Evolutionary conservation across 2,888 invertebrate genomes (phyloP).

Genomic region (Cephus pygmeus): DNA sequence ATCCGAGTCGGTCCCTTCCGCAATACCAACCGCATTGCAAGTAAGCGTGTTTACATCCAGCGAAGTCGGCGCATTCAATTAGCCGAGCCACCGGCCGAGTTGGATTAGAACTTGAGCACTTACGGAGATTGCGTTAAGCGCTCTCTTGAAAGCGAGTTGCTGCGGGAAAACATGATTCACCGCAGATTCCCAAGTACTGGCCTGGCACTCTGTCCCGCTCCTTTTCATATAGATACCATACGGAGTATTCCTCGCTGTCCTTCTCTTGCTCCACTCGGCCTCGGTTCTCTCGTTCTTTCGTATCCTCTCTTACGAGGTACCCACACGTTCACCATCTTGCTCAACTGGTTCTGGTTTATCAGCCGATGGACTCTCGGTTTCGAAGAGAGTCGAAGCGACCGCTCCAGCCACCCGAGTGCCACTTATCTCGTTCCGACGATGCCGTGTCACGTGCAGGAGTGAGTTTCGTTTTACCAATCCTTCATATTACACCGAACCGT

Average conservation of each 20-base stretch:
- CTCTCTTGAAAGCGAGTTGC: conserved; percentile 37
- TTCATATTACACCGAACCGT: background rate
- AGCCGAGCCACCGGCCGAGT: conserved; percentile 36
- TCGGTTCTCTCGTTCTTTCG: background rate
- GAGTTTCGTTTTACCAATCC: background rate
- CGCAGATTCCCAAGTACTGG: conserved; percentile 22
- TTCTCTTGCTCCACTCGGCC: background rate
- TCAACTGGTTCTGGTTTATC: conserved; percentile 40
- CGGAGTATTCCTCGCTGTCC: background rate
- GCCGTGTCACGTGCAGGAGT: conserved; percentile 34
- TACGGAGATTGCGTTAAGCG: conserved; percentile 29
- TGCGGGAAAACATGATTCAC: conserved; percentile 37
- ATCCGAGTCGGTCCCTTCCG: background rate
- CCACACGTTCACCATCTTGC: conserved; percentile 16
- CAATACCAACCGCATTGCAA: background rate
- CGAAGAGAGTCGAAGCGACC: conserved; percentile 27
- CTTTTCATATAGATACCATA: background rate
- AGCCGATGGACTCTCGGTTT: conserved; percentile 45
- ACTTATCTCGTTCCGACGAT: conserved; percentile 36
- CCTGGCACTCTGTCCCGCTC: conserved; percentile 20
- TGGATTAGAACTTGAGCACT: conserved; percentile 39
- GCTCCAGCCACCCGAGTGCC: conserved; percentile 31
- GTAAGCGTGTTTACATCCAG: conserved; percentile 28
- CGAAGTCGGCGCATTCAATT: conserved; percentile 34
- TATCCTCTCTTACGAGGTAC: conserved; percentile 6